phyloP scores from a whole-genome alignment of 2,888 invertebrate species.

The Polia nebulosa region DNA sequence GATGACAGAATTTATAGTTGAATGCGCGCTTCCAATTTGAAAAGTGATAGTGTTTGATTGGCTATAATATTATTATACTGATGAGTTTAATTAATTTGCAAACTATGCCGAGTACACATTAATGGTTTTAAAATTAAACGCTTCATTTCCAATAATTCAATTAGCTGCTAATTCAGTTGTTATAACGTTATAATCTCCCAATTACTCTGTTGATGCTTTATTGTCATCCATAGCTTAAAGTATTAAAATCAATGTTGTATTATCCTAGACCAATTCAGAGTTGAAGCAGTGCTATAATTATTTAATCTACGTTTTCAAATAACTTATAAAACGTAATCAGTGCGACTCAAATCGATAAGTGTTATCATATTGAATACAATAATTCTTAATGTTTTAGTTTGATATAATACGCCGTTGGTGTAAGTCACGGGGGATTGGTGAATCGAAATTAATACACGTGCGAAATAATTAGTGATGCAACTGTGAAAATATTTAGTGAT shows the following conservation, averaged over 20 bases:
- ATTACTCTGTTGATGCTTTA: neutral
- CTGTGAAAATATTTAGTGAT: constrained; percentile 20
- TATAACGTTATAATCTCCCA: neutral
- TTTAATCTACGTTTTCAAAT: constrained; percentile 49
- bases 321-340: constrained; percentile 71
- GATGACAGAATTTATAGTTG: constrained; percentile 8
- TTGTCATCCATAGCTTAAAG: constrained; percentile 5
- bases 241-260: constrained; percentile 24
- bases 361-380: constrained; percentile 70
- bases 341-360: constrained; percentile 72
- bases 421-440: constrained; percentile 52
- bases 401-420: constrained; percentile 52
- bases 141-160: neutral
- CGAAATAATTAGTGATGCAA: constrained; percentile 30
- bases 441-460: constrained; percentile 38
- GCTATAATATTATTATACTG: constrained; percentile 9
- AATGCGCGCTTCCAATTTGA: constrained; percentile 19
- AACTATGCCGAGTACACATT: constrained; percentile 22
- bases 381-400: constrained; percentile 67
- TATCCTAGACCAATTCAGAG: constrained; percentile 21
- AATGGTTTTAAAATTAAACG: neutral
- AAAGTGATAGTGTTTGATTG: constrained; percentile 16
- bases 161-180: neutral
- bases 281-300: constrained; percentile 30
- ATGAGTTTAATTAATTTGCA: constrained; percentile 10